phyloP scores from a whole-genome alignment of 2,113 vertebrate genomes.

The Cercocebus atys region DNA sequence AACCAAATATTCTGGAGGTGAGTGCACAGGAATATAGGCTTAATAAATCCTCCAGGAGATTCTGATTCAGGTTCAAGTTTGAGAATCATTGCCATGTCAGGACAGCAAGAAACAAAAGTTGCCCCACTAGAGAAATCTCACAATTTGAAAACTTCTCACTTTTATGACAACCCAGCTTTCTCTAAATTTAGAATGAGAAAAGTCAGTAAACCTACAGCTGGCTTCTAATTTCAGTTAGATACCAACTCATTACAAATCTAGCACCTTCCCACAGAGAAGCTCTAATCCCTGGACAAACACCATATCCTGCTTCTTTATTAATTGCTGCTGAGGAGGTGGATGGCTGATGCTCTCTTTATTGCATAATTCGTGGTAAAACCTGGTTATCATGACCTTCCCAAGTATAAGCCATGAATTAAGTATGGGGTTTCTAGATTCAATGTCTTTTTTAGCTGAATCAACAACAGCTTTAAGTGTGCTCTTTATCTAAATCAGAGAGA shows the following conservation, averaged over 20 bases:
- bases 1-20: background rate
- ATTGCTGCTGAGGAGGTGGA: background rate
- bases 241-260: background rate
- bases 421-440: background rate
- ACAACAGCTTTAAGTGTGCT: background rate
- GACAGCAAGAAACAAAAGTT: background rate
- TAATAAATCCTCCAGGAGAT: background rate
- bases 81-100: background rate
- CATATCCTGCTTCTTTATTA: background rate
- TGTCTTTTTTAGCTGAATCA: background rate
- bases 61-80: background rate
- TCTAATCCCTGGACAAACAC: background rate
- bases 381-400: background rate
- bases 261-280: background rate
- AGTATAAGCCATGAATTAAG: background rate
- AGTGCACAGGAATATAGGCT: background rate
- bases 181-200: slow-evolving; percentile 10
- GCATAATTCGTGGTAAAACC: background rate
- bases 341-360: background rate
- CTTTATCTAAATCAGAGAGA: background rate
- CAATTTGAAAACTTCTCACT: background rate
- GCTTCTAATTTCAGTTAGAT: background rate
- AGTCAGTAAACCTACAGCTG: background rate
- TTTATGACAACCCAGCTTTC: background rate
- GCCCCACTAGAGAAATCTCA: background rate